phyloP scores from a whole-genome alignment of 2,113 vertebrate species.

The Prionailurus viverrinus region DNA sequence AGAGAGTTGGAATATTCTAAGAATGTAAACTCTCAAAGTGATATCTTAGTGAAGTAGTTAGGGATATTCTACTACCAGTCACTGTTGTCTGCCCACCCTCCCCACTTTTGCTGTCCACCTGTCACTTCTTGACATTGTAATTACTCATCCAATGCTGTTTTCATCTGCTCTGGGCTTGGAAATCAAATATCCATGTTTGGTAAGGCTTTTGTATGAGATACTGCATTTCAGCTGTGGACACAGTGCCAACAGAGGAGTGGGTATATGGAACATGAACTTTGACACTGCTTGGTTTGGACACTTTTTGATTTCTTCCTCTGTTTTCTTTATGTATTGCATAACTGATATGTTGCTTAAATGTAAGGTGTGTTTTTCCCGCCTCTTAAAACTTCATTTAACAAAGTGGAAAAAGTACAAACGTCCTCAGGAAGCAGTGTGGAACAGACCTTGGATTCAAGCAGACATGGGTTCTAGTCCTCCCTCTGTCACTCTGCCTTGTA shows the following conservation, averaged over 20 bases:
- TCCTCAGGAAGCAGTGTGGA: not conserved
- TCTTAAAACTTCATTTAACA: not conserved
- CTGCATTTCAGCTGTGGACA: not conserved
- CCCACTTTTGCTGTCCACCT: conserved; percentile 51
- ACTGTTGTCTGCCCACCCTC: not conserved
- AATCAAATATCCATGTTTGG: not conserved
- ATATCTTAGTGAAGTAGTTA: not conserved
- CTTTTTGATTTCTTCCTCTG: not conserved
- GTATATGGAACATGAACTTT: not conserved
- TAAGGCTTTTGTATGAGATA: not conserved
- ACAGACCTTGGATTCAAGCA: not conserved
- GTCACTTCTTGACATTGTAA: conserved; percentile 39
- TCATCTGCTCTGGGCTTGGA: conserved; percentile 4
- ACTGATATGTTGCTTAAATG: not conserved
- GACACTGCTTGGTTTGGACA: not conserved
- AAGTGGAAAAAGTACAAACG: not conserved
- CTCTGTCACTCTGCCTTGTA: not conserved
- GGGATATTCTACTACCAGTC: not conserved
- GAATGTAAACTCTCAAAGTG: not conserved
- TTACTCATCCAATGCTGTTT: conserved; percentile 11
- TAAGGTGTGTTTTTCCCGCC: not conserved
- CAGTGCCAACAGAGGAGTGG: not conserved
- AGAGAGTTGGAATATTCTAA: not conserved
- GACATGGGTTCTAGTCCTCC: not conserved
- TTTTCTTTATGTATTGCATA: not conserved